phyloP scores from a whole-genome alignment of 2,113 vertebrate species.

The Oenanthe melanoleuca region DNA sequence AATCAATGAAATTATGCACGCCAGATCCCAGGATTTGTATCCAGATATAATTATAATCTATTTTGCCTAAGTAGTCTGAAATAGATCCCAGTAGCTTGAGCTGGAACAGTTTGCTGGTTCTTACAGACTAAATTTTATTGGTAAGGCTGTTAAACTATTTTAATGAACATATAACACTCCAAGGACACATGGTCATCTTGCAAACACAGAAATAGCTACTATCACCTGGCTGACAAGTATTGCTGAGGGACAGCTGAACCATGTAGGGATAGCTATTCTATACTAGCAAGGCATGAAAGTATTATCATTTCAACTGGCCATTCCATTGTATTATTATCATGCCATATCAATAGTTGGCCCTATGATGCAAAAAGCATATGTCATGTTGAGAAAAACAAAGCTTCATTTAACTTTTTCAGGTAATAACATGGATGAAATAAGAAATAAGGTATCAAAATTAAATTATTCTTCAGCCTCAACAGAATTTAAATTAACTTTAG shows the following conservation, averaged over 20 bases:
- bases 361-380: conserved; percentile 42
- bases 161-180: conserved; percentile 31
- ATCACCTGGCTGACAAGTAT: conserved; percentile 62
- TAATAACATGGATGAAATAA: not conserved
- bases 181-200: conserved; percentile 24
- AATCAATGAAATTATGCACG: not conserved
- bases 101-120: not conserved
- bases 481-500: not conserved
- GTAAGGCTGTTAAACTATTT: conserved; percentile 22
- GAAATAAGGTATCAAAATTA: not conserved
- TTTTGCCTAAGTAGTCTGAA: not conserved
- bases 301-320: conserved; percentile 61
- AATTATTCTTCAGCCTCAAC: not conserved
- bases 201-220: conserved; percentile 69
- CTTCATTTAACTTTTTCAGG: not conserved
- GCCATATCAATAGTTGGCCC: conserved; percentile 18
- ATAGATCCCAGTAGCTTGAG: not conserved
- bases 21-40: not conserved
- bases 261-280: conserved; percentile 47
- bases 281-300: conserved; percentile 53
- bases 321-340: conserved; percentile 65
- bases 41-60: not conserved
- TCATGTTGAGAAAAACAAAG: not conserved
- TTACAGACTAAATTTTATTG: not conserved
- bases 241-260: conserved; percentile 67